Evolutionary conservation across 2,888 invertebrate genomes (phyloP), one percentile per base, ranked within the genome.

Genomic region (Torymus aiolomorphi): DNA sequence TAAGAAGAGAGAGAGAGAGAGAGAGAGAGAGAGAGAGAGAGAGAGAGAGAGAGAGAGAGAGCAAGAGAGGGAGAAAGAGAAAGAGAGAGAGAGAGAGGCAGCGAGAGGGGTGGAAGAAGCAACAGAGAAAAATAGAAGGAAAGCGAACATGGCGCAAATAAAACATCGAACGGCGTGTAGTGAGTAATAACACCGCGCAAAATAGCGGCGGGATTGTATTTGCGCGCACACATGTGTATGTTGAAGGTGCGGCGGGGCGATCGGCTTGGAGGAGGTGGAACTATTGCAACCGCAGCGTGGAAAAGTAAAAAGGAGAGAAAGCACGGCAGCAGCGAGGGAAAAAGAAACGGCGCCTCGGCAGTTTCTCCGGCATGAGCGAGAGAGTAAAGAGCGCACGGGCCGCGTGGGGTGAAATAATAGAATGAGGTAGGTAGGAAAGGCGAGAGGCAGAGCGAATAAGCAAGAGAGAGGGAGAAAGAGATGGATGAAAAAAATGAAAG

Each of bases 181-280:
- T 61, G 72, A 80, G 77, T 84, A 84, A 84, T 82, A 84, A 82
- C 81, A 79, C 73, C 73, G 67, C 63, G 76, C 65, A 76, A 83
- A 84, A 82, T 83, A 78, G 76, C 61, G 16, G 57, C 3, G 13
- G 52, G 54, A 61, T 24, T 31, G 31, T 31, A 31, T 31, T 3
- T 31, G 31, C 2, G 31, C 31, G 31, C 31, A 31, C 31, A 31
- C 5, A 31, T 31, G 31, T 31, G 31, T 31, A 31, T 31, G 31
- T 31, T 31, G 3, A 5, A 31, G 2, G 31, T 1, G 31, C 31
- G 4, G 18, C 18, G 13, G 56, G 18, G 4, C n/a, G 16, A 42
- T 62, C 14, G n/a, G 62, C 49, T 49, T 20, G 5, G 66, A 20
- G 16, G 42, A 57, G 31, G 52, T n/a, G 49, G 49, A 57, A 51